These are phyloP conservation scores for Lerema accius DNA, from an alignment of 1,140 invertebrate species.

Conservation along the genomic window DNA sequence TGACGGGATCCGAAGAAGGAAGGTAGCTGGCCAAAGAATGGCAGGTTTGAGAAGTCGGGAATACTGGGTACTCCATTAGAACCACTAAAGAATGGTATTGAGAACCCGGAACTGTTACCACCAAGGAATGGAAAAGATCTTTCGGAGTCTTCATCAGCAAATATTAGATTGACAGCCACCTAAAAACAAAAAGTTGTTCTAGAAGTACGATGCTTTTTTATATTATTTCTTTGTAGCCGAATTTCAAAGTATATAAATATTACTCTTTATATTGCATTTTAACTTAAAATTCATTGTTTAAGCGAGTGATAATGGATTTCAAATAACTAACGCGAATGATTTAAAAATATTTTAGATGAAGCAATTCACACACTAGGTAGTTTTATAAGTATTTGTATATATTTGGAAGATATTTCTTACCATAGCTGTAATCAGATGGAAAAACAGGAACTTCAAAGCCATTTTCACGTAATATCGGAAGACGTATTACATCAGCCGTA, in stretches of 20 bases:
- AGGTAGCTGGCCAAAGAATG: background rate
- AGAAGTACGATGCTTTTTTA: no score
- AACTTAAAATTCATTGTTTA: no score
- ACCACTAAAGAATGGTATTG: no score
- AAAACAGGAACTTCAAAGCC: constrained; percentile 36
- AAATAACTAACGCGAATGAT: no score
- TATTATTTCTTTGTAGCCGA: no score
- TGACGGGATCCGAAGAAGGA: constrained; percentile 22
- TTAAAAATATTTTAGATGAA: no score
- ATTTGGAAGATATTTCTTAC: constrained; percentile 44
- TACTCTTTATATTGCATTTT: no score
- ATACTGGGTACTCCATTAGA: background rate
- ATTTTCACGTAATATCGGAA: constrained; percentile 18
- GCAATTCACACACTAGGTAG: no score
- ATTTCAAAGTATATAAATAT: background rate
- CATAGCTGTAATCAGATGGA: constrained; percentile 43
- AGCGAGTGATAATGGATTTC: no score
- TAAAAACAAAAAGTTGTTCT: constrained; percentile 34
- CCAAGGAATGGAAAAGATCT: constrained; percentile 14
- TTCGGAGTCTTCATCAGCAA: constrained; percentile 40
- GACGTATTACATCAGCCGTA: background rate
- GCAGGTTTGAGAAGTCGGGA: constrained; percentile 11
- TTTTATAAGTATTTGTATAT: no score
- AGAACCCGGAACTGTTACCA: no score
- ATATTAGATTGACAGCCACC: constrained; percentile 47